phyloP scores from a whole-genome alignment of 2,888 invertebrate species.

The Fabriciana adippe region DNA sequence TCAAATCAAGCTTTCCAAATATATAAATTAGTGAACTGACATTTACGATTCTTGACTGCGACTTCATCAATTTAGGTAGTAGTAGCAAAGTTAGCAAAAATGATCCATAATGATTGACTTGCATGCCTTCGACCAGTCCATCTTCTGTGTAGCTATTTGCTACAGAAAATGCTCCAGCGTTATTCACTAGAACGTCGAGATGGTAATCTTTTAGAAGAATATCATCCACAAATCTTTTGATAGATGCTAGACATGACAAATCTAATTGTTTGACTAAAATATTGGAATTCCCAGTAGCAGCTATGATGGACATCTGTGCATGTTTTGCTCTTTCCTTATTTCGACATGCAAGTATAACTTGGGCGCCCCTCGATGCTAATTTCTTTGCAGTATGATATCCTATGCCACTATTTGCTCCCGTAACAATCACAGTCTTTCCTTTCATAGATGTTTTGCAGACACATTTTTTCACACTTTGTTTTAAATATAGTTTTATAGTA shows the following conservation, averaged over 20 bases:
- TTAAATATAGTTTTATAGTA: constrained; percentile 17
- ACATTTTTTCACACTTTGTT: constrained; percentile 26
- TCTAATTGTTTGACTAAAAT: constrained; percentile 46
- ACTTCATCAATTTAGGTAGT: constrained; percentile 36
- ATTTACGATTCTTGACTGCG: constrained; percentile 83
- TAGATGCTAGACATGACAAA: constrained; percentile 50
- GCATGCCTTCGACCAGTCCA: constrained; percentile 81
- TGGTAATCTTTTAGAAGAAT: constrained; percentile 52
- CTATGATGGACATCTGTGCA: constrained; percentile 44
- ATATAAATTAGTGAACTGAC: constrained; percentile 89
- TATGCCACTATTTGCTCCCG: constrained; percentile 52
- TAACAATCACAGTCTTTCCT: constrained; percentile 43
- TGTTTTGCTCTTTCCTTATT: constrained; percentile 46
- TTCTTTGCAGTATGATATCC: constrained; percentile 58
- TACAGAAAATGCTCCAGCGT: constrained; percentile 57
- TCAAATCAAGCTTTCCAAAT: constrained; percentile 84
- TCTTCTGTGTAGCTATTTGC: constrained; percentile 68
- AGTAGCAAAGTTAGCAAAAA: constrained; percentile 85
- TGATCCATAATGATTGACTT: constrained; percentile 80
- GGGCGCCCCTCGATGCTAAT: constrained; percentile 53
- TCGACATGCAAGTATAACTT: constrained; percentile 58
- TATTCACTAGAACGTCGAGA: constrained; percentile 69
- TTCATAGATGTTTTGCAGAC: constrained; percentile 22
- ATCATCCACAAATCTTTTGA: constrained; percentile 70
- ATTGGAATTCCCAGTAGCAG: constrained; percentile 40